Evolutionary conservation across 2,797 vertebrate genomes (phyloP).

Genomic region (Allobates femoralis): DNA sequence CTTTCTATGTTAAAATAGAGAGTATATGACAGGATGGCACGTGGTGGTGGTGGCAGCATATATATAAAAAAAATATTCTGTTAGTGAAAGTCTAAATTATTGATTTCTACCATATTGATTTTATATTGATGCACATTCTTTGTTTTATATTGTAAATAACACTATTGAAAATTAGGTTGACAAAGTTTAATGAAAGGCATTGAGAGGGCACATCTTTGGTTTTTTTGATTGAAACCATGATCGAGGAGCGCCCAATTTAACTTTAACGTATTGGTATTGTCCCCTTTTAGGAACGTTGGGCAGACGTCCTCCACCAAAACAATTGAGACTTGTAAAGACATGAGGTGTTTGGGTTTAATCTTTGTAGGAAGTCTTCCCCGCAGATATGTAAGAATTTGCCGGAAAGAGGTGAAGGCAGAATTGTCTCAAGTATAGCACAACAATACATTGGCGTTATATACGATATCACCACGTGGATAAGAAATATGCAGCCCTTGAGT

Average conservation of each 20-base stretch:
- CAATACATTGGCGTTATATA: neutral
- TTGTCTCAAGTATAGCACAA: neutral
- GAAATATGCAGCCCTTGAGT: neutral
- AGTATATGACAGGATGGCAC: neutral
- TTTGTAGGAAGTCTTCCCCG: neutral
- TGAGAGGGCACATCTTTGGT: neutral
- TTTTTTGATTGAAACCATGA: neutral
- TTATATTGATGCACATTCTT: slow-evolving; percentile 11
- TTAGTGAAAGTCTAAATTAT: neutral
- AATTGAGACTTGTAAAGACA: neutral
- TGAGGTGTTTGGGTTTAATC: neutral
- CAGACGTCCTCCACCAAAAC: neutral
- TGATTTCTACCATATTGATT: slow-evolving; percentile 2
- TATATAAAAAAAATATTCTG: neutral
- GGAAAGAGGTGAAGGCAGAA: neutral
- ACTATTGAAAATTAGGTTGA: neutral
- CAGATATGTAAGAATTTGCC: no score
- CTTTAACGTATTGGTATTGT: neutral
- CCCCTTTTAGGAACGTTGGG: no score
- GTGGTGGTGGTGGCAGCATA: neutral
- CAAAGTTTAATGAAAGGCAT: neutral
- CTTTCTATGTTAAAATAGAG: slow-evolving; percentile 15
- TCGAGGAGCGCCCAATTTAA: neutral
- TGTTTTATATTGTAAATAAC: slow-evolving; percentile 34
- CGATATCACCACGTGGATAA: neutral